A percentile compares a stretch with the other conserved stretches of the same genome.
Evolutionary conservation across 2,113 vertebrate genomes (phyloP).

Genomic region (Corythornis cristatus): DNA sequence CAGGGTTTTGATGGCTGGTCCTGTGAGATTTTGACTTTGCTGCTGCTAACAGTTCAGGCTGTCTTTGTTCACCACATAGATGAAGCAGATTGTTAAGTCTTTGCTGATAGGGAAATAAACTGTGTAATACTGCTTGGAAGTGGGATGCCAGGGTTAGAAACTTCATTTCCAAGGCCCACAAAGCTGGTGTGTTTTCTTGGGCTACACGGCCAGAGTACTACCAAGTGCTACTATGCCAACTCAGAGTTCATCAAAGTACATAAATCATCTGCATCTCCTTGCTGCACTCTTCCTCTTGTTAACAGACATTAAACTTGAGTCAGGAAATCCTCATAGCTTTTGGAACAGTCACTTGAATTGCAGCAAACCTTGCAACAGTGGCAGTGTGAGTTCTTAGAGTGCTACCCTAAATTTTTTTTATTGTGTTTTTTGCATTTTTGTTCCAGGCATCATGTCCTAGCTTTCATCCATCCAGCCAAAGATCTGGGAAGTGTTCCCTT

Average conservation of each 20-base stretch:
- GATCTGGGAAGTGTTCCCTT: neutral
- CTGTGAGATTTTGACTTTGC: neutral
- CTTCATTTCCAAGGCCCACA: neutral
- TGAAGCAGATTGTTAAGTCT: neutral
- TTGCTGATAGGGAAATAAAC: neutral
- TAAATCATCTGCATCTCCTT: neutral
- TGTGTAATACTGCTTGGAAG: neutral
- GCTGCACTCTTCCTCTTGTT: neutral
- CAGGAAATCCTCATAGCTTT: neutral
- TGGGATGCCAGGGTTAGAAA: neutral
- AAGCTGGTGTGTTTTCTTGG: neutral
- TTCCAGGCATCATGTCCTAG: neutral
- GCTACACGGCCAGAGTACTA: neutral
- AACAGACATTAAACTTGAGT: neutral
- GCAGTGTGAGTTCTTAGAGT: neutral
- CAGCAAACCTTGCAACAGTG: neutral
- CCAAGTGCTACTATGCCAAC: neutral
- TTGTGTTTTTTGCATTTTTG: neutral
- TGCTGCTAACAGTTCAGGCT: neutral
- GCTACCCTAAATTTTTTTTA: neutral
- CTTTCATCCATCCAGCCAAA: neutral
- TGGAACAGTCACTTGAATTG: neutral
- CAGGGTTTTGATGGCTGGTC: neutral
- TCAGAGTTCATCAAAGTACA: neutral
- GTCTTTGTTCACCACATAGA: accelerated